Percentiles rank a stretch among this genome's conserved stretches.
phyloP scores from a whole-genome alignment of 2,888 invertebrate genomes.

The Coelinius sp. region DNA sequence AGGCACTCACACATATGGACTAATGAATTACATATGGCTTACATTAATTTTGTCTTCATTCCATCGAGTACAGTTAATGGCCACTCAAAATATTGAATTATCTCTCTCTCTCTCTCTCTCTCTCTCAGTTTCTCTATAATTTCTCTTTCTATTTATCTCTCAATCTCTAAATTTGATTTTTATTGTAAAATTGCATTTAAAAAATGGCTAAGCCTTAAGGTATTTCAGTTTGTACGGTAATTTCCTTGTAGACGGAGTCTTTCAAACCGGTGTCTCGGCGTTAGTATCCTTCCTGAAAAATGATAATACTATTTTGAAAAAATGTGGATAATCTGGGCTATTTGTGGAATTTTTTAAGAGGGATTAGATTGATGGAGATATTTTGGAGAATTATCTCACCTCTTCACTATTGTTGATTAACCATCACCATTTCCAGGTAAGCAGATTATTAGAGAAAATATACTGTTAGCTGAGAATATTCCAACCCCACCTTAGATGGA shows the following conservation, averaged over 20 bases:
- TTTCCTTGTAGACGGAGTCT: constrained; percentile 59
- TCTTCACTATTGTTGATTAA: constrained; percentile 59
- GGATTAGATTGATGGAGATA: constrained; percentile 19
- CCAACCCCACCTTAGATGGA: constrained; percentile 52
- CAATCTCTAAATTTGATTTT: constrained; percentile 27
- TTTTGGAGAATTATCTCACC: constrained; percentile 54
- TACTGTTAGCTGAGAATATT: constrained; percentile 57
- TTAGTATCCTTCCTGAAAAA: constrained; percentile 71
- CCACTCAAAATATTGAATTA: constrained; percentile 62
- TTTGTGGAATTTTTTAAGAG: neutral
- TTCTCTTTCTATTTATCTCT: constrained; percentile 32
- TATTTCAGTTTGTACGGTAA: constrained; percentile 69
- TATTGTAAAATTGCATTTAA: constrained; percentile 54
- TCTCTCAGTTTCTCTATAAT: constrained; percentile 41
- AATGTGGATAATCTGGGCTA: neutral
- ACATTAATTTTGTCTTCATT: constrained; percentile 37
- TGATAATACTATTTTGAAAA: constrained; percentile 40
- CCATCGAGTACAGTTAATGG: constrained; percentile 68
- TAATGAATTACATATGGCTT: constrained; percentile 66
- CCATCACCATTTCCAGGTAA: constrained; percentile 51
- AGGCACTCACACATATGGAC: constrained; percentile 70
- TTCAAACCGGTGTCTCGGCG: constrained; percentile 71
- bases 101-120: constrained; percentile 42
- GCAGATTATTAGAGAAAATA: constrained; percentile 58
- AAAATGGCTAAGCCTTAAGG: constrained; percentile 63